Evolutionary conservation across 2,113 vertebrate genomes (phyloP).

Genomic region (Morone chrysops): DNA sequence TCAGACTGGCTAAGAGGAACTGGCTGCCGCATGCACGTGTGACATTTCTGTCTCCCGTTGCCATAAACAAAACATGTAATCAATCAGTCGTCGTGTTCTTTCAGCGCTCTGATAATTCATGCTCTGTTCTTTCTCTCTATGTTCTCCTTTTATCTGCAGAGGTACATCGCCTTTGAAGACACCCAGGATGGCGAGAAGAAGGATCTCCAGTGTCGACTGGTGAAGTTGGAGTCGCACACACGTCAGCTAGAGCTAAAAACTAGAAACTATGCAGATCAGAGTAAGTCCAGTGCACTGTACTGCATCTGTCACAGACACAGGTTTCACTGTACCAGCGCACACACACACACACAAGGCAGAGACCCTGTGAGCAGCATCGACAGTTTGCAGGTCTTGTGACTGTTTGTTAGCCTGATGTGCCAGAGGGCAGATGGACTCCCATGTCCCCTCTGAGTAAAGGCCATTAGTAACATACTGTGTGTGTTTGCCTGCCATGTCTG

Average conservation of each 20-base stretch:
- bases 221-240: slow-evolving; percentile 91
- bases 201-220: slow-evolving; percentile 92
- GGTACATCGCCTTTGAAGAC: slow-evolving; percentile 96
- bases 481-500: slow-evolving; percentile 21
- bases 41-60: neutral
- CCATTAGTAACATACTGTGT: slow-evolving; percentile 15
- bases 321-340: neutral
- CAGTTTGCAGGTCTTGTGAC: slow-evolving; percentile 51
- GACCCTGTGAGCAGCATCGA: slow-evolving; percentile 26
- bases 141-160: slow-evolving; percentile 81
- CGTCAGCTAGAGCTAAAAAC: slow-evolving; percentile 95
- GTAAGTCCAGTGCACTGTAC: slow-evolving; percentile 83
- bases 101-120: neutral
- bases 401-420: slow-evolving; percentile 36
- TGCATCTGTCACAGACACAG: neutral
- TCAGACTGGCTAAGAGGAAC: neutral
- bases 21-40: slow-evolving; percentile 11
- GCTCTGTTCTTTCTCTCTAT: neutral
- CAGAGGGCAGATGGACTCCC: slow-evolving; percentile 18
- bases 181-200: slow-evolving; percentile 98
- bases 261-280: slow-evolving; percentile 97
- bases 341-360: neutral
- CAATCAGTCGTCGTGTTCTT: neutral
- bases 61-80: neutral
- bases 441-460: slow-evolving; percentile 22